phyloP scores from a whole-genome alignment of 1,140 invertebrate species.

The Drosophila parvula region DNA sequence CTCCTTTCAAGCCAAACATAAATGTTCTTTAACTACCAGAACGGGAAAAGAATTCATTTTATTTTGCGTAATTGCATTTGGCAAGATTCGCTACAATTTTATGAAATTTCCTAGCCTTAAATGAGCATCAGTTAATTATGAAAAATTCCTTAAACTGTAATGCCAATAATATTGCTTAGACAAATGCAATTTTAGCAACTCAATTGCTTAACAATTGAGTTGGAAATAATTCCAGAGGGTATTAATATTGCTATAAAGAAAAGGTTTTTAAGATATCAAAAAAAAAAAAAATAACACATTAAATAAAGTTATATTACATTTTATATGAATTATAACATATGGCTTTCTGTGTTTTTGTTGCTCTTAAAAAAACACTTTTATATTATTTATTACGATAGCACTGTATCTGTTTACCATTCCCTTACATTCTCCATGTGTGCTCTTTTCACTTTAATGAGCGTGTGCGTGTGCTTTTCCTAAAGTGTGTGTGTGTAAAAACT shows the following conservation, averaged over 20 bases:
- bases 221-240: background rate
- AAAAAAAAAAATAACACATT: too few relatives aligned
- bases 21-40: background rate
- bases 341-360: background rate
- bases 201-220: too few relatives aligned
- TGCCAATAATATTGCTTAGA: too few relatives aligned
- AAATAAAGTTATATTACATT: too few relatives aligned
- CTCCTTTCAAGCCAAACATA: too few relatives aligned
- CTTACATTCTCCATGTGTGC: conserved; percentile 8
- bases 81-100: background rate
- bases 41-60: background rate
- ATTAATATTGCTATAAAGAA: background rate
- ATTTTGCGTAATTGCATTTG: background rate
- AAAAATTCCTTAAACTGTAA: background rate
- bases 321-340: too few relatives aligned
- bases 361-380: background rate
- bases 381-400: background rate
- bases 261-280: too few relatives aligned
- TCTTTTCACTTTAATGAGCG: conserved; percentile 55
- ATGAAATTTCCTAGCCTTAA: background rate
- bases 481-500: conserved; percentile 66
- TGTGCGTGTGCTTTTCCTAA: conserved; percentile 22
- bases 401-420: conserved; percentile 1
- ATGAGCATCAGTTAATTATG: background rate
- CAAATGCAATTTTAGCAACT: background rate